phyloP scores from a whole-genome alignment of 2,888 invertebrate genomes.

The Phlogophora meticulosa region DNA sequence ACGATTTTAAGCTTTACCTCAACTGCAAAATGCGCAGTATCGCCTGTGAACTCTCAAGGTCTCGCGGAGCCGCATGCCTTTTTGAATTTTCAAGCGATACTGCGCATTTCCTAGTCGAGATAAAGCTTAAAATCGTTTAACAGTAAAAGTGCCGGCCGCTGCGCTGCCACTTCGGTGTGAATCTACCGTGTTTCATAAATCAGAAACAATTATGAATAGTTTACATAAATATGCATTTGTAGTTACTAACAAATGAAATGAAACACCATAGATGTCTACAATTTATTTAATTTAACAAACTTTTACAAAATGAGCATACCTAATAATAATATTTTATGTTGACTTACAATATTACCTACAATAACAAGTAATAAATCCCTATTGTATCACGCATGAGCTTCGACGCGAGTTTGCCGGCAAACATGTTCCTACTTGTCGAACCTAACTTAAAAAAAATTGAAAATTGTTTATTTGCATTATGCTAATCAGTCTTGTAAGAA shows the following conservation, averaged over 20 bases:
- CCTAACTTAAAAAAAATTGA: constrained; percentile 10
- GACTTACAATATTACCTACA: constrained; percentile 10
- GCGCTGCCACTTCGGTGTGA: constrained; percentile 11
- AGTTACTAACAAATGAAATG: constrained; percentile 14
- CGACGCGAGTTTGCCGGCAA: constrained; percentile 10
- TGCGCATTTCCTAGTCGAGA: constrained; percentile 11
- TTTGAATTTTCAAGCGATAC: constrained; percentile 10
- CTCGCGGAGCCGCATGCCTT: constrained; percentile 9
- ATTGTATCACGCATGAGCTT: constrained; percentile 11
- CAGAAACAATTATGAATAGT: constrained; percentile 12
- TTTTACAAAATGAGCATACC: too few relatives aligned
- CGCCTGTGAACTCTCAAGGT: constrained; percentile 10
- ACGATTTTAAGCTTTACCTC: constrained; percentile 10
- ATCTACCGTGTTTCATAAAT: constrained; percentile 10
- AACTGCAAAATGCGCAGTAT: constrained; percentile 10
- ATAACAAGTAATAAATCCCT: constrained; percentile 11
- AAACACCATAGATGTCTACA: constrained; percentile 21
- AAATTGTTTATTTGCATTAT: constrained; percentile 11
- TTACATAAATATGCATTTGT: constrained; percentile 13
- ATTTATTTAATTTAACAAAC: too few relatives aligned
- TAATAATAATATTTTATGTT: too few relatives aligned
- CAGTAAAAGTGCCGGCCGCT: constrained; percentile 11
- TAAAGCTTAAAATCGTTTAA: constrained; percentile 11
- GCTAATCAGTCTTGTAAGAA: constrained; percentile 11
- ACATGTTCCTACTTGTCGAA: constrained; percentile 11